phyloP scores from a whole-genome alignment of 2,797 vertebrate genomes.

The Brotogeris chrysoptera region DNA sequence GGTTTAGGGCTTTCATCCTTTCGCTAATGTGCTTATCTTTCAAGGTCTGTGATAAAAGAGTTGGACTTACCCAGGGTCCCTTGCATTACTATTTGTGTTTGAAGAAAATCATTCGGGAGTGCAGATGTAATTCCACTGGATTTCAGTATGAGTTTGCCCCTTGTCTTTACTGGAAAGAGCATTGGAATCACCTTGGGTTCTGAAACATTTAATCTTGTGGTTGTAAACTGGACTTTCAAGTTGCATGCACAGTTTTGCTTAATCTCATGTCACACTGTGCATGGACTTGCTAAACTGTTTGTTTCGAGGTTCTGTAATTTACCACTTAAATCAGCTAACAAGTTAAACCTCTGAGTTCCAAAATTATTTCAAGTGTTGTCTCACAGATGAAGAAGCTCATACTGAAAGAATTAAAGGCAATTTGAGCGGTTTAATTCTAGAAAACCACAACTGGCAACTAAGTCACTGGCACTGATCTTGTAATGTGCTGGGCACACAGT shows the following conservation, averaged over 20 bases:
- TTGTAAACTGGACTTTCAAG: neutral
- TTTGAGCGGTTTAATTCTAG: neutral
- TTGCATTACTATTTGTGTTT: neutral
- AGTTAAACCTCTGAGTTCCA: neutral
- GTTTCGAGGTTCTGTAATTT: neutral
- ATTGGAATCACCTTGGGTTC: neutral
- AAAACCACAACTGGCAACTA: neutral
- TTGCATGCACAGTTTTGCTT: neutral
- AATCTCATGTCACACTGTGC: neutral
- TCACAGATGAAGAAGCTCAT: neutral
- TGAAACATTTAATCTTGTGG: neutral
- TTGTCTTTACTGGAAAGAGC: neutral
- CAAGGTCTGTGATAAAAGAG: neutral
- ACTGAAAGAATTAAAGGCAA: neutral
- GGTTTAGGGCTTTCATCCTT: neutral
- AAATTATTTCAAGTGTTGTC: neutral
- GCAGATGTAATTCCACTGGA: neutral
- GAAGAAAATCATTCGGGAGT: neutral
- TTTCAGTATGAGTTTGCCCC: neutral
- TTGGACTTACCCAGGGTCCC: neutral
- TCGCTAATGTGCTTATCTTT: neutral
- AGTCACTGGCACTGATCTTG: neutral
- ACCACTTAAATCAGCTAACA: neutral
- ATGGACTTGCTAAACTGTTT: neutral
- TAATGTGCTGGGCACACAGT: neutral